Conservation (phyloP, 2,888 invertebrate species). For the Azorinus chamasolen region DNA sequence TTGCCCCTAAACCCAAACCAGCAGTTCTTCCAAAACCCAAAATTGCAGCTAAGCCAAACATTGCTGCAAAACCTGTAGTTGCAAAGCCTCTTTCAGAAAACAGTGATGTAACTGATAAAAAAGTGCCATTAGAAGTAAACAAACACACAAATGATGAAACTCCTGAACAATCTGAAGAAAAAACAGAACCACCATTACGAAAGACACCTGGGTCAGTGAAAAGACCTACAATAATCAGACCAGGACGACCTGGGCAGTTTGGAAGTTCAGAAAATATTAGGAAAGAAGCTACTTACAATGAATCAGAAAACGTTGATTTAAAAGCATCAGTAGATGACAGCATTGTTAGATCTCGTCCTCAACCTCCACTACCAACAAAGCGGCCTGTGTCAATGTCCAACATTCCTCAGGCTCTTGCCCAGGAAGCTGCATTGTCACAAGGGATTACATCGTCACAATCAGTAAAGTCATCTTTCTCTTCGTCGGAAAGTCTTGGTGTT, state of each 20-base stretch:
- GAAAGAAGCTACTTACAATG: neutral
- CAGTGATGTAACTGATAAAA: neutral
- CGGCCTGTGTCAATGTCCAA: constrained; percentile 69
- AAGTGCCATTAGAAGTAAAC: too few relatives aligned
- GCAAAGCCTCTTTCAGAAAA: neutral
- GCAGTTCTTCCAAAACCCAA: constrained; percentile 65
- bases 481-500: constrained; percentile 29
- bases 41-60: constrained; percentile 43
- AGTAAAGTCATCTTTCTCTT: constrained; percentile 12
- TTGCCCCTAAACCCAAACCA: constrained; percentile 56
- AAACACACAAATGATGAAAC: too few relatives aligned
- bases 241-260: constrained; percentile 41
- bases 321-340: constrained; percentile 37
- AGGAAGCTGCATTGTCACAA: constrained; percentile 27
- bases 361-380: constrained; percentile 63
- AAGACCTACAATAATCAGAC: constrained; percentile 73
- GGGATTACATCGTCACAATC: constrained; percentile 12
- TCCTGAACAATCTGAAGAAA: too few relatives aligned
- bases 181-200: too few relatives aligned
- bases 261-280: constrained; percentile 45
- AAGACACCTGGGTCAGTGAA: constrained; percentile 41
- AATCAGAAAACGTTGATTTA: neutral
- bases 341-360: constrained; percentile 25
- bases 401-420: constrained; percentile 42
- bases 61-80: constrained; percentile 28